These are phyloP conservation scores for Cyanocitta stelleri DNA, from an alignment of 2,113 vertebrate species.

Conservation along the genomic window DNA sequence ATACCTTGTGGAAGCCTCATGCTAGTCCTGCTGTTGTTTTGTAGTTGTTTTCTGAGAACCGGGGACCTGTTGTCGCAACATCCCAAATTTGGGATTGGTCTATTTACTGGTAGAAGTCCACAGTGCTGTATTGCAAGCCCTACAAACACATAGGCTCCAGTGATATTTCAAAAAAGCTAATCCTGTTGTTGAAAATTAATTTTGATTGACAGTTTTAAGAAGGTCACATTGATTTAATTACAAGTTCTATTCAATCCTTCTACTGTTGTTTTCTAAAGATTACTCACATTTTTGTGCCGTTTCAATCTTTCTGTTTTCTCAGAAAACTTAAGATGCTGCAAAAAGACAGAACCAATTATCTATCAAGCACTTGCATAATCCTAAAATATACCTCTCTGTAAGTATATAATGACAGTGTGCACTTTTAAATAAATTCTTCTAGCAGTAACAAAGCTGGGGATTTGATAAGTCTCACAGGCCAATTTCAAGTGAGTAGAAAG, in stretches of 20 bases:
- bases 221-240: not conserved
- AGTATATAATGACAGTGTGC: constrained; percentile 43
- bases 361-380: constrained; percentile 32
- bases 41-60: not conserved
- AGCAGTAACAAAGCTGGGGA: constrained; percentile 33
- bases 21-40: not conserved
- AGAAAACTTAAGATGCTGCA: not conserved
- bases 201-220: constrained; percentile 1
- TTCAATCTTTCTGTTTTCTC: not conserved
- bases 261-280: not conserved
- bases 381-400: constrained; percentile 42
- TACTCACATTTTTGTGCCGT: not conserved
- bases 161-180: not conserved
- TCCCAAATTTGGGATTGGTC: not conserved
- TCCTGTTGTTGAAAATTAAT: not conserved
- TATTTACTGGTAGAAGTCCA: not conserved
- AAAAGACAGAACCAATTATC: constrained; percentile 12
- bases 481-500: constrained; percentile 39
- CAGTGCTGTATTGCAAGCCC: not conserved
- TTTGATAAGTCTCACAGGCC: constrained; percentile 39
- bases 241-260: not conserved
- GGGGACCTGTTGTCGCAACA: not conserved
- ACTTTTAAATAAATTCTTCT: constrained; percentile 37
- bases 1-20: not conserved
- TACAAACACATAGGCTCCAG: not conserved